Evolutionary conservation across 2,888 invertebrate genomes (phyloP).

Genomic region (Drosophila recens): DNA sequence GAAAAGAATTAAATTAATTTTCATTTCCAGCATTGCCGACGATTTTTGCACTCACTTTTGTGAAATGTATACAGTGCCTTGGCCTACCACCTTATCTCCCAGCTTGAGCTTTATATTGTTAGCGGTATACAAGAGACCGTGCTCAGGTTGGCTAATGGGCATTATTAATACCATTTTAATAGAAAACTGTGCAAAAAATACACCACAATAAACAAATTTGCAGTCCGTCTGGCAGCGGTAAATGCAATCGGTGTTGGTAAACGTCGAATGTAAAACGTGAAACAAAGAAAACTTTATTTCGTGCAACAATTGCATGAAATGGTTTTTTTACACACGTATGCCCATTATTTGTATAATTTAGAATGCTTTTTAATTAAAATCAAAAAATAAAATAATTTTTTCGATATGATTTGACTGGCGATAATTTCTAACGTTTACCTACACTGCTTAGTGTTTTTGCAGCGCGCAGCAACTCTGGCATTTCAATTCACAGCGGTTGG

Average conservation of each 20-base stretch:
- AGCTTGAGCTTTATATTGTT: slow-evolving; percentile 83
- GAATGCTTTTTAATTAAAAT: background rate
- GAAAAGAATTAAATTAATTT: slow-evolving; percentile 2
- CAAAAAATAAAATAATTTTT: background rate
- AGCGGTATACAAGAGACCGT: slow-evolving; percentile 82
- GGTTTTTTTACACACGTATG: background rate
- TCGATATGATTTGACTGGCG: background rate
- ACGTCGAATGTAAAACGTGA: background rate
- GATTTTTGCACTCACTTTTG: slow-evolving; percentile 77
- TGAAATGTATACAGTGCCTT: slow-evolving; percentile 83
- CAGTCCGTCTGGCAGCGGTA: slow-evolving; percentile 58
- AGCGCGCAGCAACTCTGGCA: slow-evolving; percentile 48
- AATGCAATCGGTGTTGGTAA: slow-evolving; percentile 38
- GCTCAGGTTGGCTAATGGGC: slow-evolving; percentile 79
- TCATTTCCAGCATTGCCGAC: slow-evolving; percentile 7
- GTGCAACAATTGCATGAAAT: background rate
- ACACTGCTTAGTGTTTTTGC: slow-evolving; percentile 33
- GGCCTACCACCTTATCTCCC: slow-evolving; percentile 78
- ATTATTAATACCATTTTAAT: slow-evolving; percentile 83
- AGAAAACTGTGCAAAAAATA: slow-evolving; percentile 48
- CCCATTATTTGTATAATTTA: background rate
- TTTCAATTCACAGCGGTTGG: slow-evolving; percentile 67
- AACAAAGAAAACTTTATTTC: background rate
- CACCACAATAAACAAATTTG: slow-evolving; percentile 48
- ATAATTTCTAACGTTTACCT: slow-evolving; percentile 22